phyloP scores from a whole-genome alignment of 2,888 invertebrate species.

The Caenorhabditis panamensis region DNA sequence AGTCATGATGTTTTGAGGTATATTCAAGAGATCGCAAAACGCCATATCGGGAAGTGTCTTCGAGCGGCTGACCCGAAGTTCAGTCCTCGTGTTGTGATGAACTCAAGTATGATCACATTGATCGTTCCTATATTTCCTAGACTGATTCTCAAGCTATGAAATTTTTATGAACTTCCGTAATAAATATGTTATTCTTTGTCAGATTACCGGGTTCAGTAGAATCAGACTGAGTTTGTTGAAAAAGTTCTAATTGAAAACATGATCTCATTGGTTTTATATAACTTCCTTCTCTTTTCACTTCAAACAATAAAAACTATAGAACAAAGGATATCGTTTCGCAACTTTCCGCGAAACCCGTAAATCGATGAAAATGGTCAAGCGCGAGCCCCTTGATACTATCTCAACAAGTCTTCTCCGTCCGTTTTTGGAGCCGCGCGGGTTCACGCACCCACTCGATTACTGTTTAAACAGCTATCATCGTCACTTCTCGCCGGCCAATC shows the following conservation, averaged over 20 bases:
- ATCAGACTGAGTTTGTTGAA: too few relatives aligned
- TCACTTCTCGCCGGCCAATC: conserved; percentile 40
- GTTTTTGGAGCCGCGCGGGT: conserved; percentile 39
- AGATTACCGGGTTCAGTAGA: too few relatives aligned
- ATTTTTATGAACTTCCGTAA: background rate
- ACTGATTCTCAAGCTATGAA: background rate
- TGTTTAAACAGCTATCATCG: conserved; percentile 61
- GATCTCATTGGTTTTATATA: too few relatives aligned
- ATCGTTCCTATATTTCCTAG: background rate
- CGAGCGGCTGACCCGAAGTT: conserved; percentile 14
- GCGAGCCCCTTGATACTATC: background rate
- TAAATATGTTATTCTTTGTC: too few relatives aligned
- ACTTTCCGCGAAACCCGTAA: background rate
- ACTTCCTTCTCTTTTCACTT: too few relatives aligned
- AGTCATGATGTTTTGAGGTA: conserved; percentile 2
- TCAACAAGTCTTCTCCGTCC: conserved; percentile 42
- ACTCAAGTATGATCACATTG: background rate
- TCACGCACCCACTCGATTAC: conserved; percentile 62
- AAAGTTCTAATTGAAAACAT: too few relatives aligned
- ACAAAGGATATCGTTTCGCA: background rate
- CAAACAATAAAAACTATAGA: background rate
- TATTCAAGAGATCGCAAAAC: conserved; percentile 26
- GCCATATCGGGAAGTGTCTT: conserved; percentile 21
- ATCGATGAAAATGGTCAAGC: background rate
- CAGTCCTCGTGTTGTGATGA: background rate